phyloP scores from a whole-genome alignment of 2,888 invertebrate genomes.

The Orthosia cruda region DNA sequence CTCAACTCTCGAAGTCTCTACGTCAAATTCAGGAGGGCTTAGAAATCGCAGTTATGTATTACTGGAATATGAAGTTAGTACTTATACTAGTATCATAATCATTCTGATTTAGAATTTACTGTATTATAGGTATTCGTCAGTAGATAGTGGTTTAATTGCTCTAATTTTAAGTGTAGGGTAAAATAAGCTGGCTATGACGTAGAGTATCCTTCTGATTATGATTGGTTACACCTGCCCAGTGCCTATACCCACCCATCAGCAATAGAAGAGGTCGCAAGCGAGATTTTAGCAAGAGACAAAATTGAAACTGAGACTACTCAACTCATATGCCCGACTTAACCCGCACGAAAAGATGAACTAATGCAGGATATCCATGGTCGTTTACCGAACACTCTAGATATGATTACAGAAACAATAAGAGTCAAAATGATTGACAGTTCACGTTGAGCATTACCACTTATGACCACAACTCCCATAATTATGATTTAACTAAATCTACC shows the following conservation, averaged over 20 bases:
- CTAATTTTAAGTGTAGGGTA: background rate
- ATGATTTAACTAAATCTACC: background rate
- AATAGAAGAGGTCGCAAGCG: too few species aligned
- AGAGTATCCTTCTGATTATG: background rate
- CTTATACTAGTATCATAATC: background rate
- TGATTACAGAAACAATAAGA: background rate
- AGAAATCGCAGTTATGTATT: slow-evolving; percentile 42
- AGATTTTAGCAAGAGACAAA: too few species aligned
- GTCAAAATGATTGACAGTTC: background rate
- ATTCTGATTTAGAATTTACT: background rate
- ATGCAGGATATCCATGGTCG: too few species aligned
- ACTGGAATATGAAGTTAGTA: slow-evolving; percentile 9
- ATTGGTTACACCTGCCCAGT: too few species aligned
- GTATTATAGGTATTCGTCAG: background rate
- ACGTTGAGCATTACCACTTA: background rate
- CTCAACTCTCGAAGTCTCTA: slow-evolving; percentile 45
- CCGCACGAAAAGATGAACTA: too few species aligned
- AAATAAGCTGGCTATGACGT: background rate
- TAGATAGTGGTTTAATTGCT: background rate
- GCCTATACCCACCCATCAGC: too few species aligned
- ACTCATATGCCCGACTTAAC: too few species aligned
- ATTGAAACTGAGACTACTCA: too few species aligned
- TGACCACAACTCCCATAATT: too few species aligned
- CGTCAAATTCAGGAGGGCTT: slow-evolving; percentile 51
- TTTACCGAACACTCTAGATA: background rate